These are phyloP conservation scores for Eupsilia transversa DNA, from an alignment of 2,888 invertebrate genomes.

Conservation along the genomic window DNA sequence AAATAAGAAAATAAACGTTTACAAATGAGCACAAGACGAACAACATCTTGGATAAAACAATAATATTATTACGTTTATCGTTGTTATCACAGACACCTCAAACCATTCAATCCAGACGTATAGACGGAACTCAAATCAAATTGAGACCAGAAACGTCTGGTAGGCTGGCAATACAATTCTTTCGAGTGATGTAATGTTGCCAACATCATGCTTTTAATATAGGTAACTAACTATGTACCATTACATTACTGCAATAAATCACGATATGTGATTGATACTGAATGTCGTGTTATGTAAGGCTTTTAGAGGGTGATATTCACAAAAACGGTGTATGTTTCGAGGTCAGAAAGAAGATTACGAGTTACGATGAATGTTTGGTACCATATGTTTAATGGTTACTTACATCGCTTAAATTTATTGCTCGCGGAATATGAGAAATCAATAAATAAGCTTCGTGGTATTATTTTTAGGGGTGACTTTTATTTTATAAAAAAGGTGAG, in stretches of 20 bases:
- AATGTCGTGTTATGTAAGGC: slow-evolving; percentile 23
- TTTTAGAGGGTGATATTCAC: slow-evolving; percentile 46
- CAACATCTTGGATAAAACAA: slow-evolving; percentile 18
- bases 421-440: slow-evolving; percentile 18
- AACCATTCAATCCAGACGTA: slow-evolving; percentile 17
- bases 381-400: slow-evolving; percentile 25
- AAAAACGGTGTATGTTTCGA: slow-evolving; percentile 23
- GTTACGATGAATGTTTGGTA: slow-evolving; percentile 30
- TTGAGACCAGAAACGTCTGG: slow-evolving; percentile 45
- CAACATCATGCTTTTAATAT: slow-evolving; percentile 23
- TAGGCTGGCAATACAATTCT: slow-evolving; percentile 56
- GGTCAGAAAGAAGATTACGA: slow-evolving; percentile 48
- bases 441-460: slow-evolving; percentile 5
- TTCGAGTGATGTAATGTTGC: slow-evolving; percentile 48
- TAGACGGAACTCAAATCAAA: slow-evolving; percentile 39
- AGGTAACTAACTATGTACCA: slow-evolving; percentile 26
- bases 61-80: slow-evolving; percentile 33
- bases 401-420: slow-evolving; percentile 37
- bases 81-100: slow-evolving; percentile 35
- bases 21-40: slow-evolving; percentile 21
- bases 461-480: slow-evolving; percentile 10
- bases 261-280: slow-evolving; percentile 49
- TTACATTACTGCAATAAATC: slow-evolving; percentile 56
- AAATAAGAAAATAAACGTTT: slow-evolving; percentile 27
- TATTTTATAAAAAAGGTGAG: not conserved